Conservation (phyloP, 2,113 vertebrate genomes). For the Brienomyrus longianalis region DNA sequence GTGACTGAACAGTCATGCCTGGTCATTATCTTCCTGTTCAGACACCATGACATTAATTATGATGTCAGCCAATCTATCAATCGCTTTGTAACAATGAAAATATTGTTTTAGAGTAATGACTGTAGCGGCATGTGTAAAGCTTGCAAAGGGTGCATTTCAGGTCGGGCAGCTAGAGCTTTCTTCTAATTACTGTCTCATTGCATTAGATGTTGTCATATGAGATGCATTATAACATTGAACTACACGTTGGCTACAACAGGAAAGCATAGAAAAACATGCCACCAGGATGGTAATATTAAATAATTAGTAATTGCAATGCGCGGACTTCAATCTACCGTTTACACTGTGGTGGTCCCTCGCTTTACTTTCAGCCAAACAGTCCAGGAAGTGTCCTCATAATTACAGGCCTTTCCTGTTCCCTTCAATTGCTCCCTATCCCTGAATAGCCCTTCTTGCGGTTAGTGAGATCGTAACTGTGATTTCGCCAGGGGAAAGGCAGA, state of each 20-base stretch:
- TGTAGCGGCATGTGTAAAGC: background rate
- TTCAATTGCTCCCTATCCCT: conserved; percentile 8
- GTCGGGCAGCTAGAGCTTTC: background rate
- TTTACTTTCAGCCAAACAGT: conserved; percentile 28
- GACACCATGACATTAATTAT: background rate
- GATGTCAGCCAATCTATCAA: background rate
- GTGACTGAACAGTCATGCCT: background rate
- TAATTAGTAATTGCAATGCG: conserved; percentile 30
- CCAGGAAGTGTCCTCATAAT: conserved; percentile 31
- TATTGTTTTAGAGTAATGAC: background rate
- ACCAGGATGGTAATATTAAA: conserved; percentile 17
- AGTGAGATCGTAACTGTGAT: conserved; percentile 3
- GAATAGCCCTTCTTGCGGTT: conserved; percentile 14
- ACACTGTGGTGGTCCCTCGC: conserved; percentile 20
- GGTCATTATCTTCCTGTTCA: background rate
- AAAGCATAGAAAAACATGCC: background rate
- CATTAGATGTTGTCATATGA: background rate
- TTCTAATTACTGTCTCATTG: background rate
- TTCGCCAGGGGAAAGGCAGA: background rate
- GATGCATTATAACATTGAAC: background rate
- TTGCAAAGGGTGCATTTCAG: background rate
- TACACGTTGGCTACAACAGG: background rate
- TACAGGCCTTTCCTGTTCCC: conserved; percentile 12
- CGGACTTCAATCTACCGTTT: conserved; percentile 23
- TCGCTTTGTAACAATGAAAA: background rate